Evolutionary conservation across 2,113 vertebrate genomes (phyloP).

Genomic region (Bambusicola thoracicus): DNA sequence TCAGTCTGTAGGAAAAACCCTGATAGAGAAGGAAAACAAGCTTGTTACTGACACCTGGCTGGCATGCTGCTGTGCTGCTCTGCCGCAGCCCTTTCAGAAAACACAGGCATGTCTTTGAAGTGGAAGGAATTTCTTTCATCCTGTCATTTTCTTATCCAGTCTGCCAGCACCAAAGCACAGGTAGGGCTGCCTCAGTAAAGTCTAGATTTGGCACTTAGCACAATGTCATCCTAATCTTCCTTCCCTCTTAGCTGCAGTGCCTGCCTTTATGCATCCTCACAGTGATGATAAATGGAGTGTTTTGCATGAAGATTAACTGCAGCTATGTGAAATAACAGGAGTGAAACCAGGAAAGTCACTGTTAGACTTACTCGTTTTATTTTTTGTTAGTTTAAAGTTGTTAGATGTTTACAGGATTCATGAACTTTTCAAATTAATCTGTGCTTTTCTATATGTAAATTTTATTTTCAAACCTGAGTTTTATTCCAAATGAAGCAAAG

Average conservation of each 20-base stretch:
- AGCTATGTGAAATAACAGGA: accelerated
- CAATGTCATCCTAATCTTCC: not conserved
- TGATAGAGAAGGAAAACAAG: not conserved
- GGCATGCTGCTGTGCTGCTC: not conserved
- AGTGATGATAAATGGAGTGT: not conserved
- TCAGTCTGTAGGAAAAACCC: not conserved
- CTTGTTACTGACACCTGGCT: not conserved
- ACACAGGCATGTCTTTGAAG: not conserved
- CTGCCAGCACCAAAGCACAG: not conserved
- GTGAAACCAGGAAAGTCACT: not conserved
- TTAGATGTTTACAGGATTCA: not conserved
- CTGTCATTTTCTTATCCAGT: not conserved
- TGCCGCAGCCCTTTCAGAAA: not conserved
- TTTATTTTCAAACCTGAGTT: not conserved
- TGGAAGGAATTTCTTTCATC: not conserved
- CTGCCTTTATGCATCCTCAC: not conserved
- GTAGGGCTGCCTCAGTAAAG: not conserved
- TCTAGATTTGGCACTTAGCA: not conserved
- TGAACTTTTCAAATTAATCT: not conserved
- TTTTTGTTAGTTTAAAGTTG: not conserved
- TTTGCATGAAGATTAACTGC: not conserved
- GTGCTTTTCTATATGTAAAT: not conserved
- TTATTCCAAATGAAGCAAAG: not conserved
- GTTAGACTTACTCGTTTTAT: not conserved
- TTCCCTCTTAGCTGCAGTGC: not conserved